Evolutionary conservation across 2,113 vertebrate genomes (phyloP), one percentile per base, ranked within the genome.

Genomic region (Pluvianellus socialis): DNA sequence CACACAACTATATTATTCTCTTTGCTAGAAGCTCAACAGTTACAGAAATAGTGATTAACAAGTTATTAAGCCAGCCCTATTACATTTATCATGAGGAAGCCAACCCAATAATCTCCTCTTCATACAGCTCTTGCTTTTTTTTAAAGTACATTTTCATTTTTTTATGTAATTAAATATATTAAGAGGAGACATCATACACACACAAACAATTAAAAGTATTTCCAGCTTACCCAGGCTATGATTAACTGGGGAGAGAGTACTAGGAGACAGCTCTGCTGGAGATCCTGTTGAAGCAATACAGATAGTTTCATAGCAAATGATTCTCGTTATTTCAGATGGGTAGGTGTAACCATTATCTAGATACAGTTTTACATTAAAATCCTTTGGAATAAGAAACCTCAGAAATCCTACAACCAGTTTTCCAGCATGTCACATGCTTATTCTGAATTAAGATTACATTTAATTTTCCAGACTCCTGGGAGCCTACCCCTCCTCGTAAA

Each of bases 211-310:
- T 58, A 14, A 21, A 94, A 81, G 35, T 23, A 74, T 73, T 45
- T 93, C 13, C 76, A 95, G 83, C 98, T 98, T 98, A 99, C 99
- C 99, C 97, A 99, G 97, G 97, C 98, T 98, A 92, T 99, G 99
- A 97, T 98, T 99, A 97, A 99, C 99, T 74, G 99, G 99, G 52
- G 99, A 99, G 33, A 99, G 98, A 86, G 98, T 98, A 96, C 98
- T 99, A 47, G 99, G 99, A 97, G 99, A 99, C 91, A 99, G 98
- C 97, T 99, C 99, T 88, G 99, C 99, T 90, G 99, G 99, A 97
- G 99, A 99, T 96, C 99, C 99, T 99, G 96, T 80, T 42, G 79
- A 97, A 81, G 77, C 55, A 95, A 97, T 22, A 92, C 40, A 86
- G 65, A 88, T 53, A 72, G 81, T 71, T 95, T 93, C 47, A 95